Conservation (phyloP, 2,888 invertebrate species). For the Drosophila aldrichi region DNA sequence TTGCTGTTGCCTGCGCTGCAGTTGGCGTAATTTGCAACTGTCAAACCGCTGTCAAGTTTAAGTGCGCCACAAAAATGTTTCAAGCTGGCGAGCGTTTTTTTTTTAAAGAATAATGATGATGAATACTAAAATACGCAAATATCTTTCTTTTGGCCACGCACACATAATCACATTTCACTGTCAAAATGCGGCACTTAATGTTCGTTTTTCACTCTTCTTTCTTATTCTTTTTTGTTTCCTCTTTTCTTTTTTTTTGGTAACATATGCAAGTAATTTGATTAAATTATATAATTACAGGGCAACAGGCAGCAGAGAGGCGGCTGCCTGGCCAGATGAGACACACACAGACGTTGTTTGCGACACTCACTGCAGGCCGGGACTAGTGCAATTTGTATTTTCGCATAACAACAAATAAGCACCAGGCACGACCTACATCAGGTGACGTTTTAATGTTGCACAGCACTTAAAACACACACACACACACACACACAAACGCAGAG, state of each 20-base stretch:
- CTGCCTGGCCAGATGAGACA: conserved; percentile 9
- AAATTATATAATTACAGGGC: conserved; percentile 84
- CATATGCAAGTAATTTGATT: conserved; percentile 83
- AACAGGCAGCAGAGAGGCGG: conserved; percentile 32
- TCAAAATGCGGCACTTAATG: conserved; percentile 71
- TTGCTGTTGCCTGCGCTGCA: conserved; percentile 9
- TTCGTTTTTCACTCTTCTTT: conserved; percentile 38
- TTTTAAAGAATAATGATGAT: conserved; percentile 73
- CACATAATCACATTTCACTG: conserved; percentile 73
- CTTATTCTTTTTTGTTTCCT: conserved; percentile 26
- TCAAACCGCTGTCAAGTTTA: conserved; percentile 68
- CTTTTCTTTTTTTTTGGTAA: conserved; percentile 57
- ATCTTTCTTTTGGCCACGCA: conserved; percentile 70
- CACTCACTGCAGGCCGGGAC: conserved; percentile 88
- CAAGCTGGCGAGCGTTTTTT: conserved; percentile 49
- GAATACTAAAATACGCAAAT: conserved; percentile 78
- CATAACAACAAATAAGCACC: conserved; percentile 87
- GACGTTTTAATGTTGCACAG: conserved; percentile 70
- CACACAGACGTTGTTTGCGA: conserved; percentile 61
- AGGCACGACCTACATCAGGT: conserved; percentile 87
- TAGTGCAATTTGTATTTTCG: conserved; percentile 87
- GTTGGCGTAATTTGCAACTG: conserved; percentile 70
- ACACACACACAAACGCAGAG: conserved; percentile 1
- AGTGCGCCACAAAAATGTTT: conserved; percentile 63
- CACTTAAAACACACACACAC: conserved; percentile 42